These are phyloP conservation scores for Aphelocoma coerulescens DNA, from an alignment of 2,113 vertebrate genomes.

Conservation along the genomic window DNA sequence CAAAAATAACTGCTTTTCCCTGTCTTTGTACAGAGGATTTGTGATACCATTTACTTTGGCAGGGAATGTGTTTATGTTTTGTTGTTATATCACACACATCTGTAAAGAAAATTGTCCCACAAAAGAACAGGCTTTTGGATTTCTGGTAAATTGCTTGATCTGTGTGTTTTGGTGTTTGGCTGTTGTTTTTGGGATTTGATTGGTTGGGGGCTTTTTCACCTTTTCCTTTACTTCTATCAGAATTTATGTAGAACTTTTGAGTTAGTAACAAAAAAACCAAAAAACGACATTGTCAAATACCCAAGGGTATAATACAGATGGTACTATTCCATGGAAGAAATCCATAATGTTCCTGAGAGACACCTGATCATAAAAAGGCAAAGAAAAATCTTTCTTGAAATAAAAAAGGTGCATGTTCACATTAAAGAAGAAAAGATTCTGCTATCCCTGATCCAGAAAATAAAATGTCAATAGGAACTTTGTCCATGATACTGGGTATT, in stretches of 20 bases:
- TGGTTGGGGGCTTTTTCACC: neutral
- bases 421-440: neutral
- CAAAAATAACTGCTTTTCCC: neutral
- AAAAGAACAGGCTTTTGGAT: neutral
- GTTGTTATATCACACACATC: neutral
- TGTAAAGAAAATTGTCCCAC: neutral
- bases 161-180: neutral
- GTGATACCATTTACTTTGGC: slow-evolving; percentile 6
- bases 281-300: neutral
- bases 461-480: neutral
- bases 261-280: neutral
- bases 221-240: neutral
- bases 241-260: neutral
- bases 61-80: neutral
- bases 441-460: neutral
- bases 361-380: neutral
- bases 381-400: neutral
- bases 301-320: neutral
- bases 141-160: neutral
- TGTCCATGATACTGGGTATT: neutral
- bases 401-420: neutral
- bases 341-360: neutral
- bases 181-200: neutral
- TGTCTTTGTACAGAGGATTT: neutral
- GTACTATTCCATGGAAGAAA: neutral